A percentile compares a stretch with the other conserved stretches of the same genome.
These are phyloP conservation scores for Rhodophaea formosa DNA, from an alignment of 2,888 invertebrate genomes.

Conservation along the genomic window DNA sequence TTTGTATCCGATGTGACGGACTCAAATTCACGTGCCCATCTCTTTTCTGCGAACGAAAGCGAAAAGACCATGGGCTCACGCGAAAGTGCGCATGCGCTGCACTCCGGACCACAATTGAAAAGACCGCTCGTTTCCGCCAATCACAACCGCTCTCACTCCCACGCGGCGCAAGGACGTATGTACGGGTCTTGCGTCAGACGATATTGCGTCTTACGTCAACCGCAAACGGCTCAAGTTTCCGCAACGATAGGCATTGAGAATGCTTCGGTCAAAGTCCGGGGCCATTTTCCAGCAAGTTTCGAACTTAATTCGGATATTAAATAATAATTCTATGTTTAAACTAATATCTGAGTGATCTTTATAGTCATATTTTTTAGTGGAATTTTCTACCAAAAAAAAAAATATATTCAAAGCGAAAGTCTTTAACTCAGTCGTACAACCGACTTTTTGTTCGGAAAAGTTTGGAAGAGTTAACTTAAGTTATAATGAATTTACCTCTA, in stretches of 20 bases:
- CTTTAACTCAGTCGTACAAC: too few relatives aligned
- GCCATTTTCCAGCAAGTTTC: slow-evolving; percentile 34
- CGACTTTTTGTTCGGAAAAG: too few relatives aligned
- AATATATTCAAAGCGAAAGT: too few relatives aligned
- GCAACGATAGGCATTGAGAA: slow-evolving; percentile 23
- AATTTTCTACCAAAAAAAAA: too few relatives aligned
- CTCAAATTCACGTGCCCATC: slow-evolving; percentile 47
- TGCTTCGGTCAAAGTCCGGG: slow-evolving; percentile 37
- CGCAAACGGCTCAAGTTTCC: slow-evolving; percentile 25
- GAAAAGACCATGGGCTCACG: slow-evolving; percentile 62
- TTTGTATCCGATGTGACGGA: slow-evolving; percentile 27
- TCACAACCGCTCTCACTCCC: slow-evolving; percentile 53
- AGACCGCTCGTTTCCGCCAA: slow-evolving; percentile 62
- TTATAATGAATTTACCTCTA: too few relatives aligned
- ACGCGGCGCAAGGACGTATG: slow-evolving; percentile 64
- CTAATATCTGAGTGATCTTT: not conserved
- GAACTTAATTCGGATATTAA: slow-evolving; percentile 5
- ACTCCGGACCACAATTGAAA: slow-evolving; percentile 65
- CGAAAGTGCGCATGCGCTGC: slow-evolving; percentile 71
- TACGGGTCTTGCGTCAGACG: slow-evolving; percentile 36
- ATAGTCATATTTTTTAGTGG: not conserved
- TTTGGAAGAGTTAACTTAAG: too few relatives aligned
- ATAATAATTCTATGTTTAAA: slow-evolving; percentile 2
- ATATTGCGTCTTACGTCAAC: slow-evolving; percentile 40
- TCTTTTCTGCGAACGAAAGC: slow-evolving; percentile 67